Base-by-base conservation (phyloP, 2,888 invertebrate genomes). In the Steinernema hermaphroditum region DNA sequence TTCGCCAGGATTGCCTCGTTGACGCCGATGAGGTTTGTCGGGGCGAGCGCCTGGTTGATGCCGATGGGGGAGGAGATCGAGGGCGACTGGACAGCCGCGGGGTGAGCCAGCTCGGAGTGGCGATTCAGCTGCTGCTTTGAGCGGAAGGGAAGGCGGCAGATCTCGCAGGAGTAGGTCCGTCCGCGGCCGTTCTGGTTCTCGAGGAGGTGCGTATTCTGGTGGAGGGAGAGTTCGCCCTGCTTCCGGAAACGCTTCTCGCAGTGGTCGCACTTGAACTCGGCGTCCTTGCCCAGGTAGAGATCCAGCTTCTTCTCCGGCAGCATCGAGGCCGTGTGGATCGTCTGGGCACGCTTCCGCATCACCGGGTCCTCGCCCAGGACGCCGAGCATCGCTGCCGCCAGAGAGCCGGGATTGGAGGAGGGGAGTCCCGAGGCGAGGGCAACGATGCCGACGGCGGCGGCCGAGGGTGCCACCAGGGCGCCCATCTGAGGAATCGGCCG, bases 181-280 rank as follows among this genome's bases (percentile, higher is more conserved):
- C 74, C 69, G 2, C 93, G 91, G 87, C 92, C 94, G 24, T 78
- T 80, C 93, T 93, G 75, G 57, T 78, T 77, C 70, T 85, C 85
- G 57, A 85, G 78, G 68, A 82, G 77, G 74, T 85, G 85, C 1
- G 85, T 83, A 69, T 82, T 81, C n/a, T 77, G 79, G 74, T 85
- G 85, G 34, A 81, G 75, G 9, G 70, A 75, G 69, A 82, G 74
- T 9, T 85, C 85, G 32, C 79, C 76, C 32, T 93, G 92, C 88
- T 95, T 94, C 76, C 92, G 92, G 88, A 96, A 96, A 71, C 92
- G 92, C 88, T 95, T 94, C 81, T 92, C 92, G 88, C 96, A 96
- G 85, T 95, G 92, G 72, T 91, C 91, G 85, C 94, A 94, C 41
- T 92, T 91, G 81, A 75, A 46, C 43, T 81, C 74, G 12, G 62